phyloP scores from a whole-genome alignment of 2,113 vertebrate species.

The Rhabdornis inornatus region DNA sequence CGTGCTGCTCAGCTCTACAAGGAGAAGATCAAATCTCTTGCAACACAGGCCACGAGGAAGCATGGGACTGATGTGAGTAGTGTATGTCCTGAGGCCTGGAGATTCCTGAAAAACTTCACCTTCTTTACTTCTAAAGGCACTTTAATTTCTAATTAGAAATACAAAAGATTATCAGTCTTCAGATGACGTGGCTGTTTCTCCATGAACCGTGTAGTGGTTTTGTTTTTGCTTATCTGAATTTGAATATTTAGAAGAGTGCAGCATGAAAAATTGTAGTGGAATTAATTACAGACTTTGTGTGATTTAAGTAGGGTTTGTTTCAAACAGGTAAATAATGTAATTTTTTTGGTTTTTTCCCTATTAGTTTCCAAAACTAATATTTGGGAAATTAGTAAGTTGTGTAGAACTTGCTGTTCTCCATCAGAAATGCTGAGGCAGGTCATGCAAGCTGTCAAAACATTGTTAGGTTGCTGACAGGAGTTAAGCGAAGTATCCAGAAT shows the following conservation, averaged over 20 bases:
- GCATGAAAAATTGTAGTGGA: not conserved
- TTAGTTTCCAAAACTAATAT: not conserved
- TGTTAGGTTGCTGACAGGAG: not conserved
- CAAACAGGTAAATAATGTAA: not conserved
- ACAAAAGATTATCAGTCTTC: not conserved
- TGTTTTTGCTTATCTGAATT: not conserved
- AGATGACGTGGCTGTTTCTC: not conserved
- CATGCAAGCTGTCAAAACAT: not conserved
- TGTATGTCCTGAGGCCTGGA: not conserved
- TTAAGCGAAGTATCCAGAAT: not conserved
- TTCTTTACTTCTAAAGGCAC: not conserved
- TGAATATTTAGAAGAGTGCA: not conserved
- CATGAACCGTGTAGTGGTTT: not conserved
- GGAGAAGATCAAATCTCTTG: conserved; percentile 85
- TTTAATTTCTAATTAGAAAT: not conserved
- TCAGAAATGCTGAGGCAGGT: not conserved
- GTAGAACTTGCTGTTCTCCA: not conserved
- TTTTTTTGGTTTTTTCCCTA: not conserved
- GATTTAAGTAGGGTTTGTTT: not conserved
- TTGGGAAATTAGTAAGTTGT: not conserved
- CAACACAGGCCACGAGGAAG: conserved; percentile 83
- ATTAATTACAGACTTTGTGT: not conserved
- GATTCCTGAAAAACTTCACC: not conserved
- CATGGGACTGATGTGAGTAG: conserved; percentile 88
- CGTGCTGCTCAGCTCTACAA: conserved; percentile 86